Base-by-base conservation (phyloP, 2,888 invertebrate species). In the Caenorhabditis uteleia region DNA sequence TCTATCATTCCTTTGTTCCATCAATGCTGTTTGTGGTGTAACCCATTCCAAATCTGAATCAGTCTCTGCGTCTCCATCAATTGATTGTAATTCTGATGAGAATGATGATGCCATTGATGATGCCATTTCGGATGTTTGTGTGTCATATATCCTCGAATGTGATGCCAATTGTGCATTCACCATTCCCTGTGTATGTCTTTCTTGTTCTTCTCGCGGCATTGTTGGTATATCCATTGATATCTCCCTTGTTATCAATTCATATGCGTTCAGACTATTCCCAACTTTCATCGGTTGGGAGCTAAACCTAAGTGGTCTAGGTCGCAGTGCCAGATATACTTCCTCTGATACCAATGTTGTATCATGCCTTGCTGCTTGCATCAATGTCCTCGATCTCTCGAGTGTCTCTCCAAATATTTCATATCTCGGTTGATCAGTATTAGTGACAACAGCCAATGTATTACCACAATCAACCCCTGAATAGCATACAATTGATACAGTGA, bases 21-120 rank as follows among this genome's bases (percentile, higher is more conserved):
- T 71, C 26, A 74, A 39, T 2, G 68, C 69, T 18, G 66, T 71
- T 27, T 75, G 73, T 2, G 77, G 75, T 12, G 75, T 69, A 16
- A 75, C 72, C 82, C 82, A 82, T 55, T 82, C 82, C 21, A 65
- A 60, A 56, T 81, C 81, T 7, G 77, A 75, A 55, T 81, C 81
- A 16, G 81, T 77, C 56, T 81, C 81, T 1, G 76, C 78, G 18
- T 57, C 78, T 25, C 75, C 69, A 44, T 77, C 80, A 12, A 82
- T 69, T 3, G 79, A 80, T 36, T 74, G 78, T 12, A 81, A 59
- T 61, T 82, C 82, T 7, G 80, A 80, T 0, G 80, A 77, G 51
- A 77, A 74, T 14, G 79, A 81, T 3, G 82, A 80, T 5, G 78
- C 75, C 77, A 79, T 82, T 6, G 79, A 80, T 3, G 74, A 73